Conservation (phyloP, 2,797 vertebrate genomes). For the Scomberomorus guttatus region DNA sequence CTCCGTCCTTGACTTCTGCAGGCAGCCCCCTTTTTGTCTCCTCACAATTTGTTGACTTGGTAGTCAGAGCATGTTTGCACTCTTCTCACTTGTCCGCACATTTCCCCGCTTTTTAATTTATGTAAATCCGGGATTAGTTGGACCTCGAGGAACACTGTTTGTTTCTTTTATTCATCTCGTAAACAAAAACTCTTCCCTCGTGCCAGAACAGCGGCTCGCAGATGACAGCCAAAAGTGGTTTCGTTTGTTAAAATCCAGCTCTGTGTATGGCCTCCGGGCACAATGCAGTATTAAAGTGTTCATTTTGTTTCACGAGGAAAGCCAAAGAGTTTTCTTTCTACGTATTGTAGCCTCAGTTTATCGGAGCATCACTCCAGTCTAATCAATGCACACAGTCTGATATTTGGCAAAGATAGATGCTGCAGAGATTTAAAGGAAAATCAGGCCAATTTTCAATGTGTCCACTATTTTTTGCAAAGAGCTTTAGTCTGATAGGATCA, state of each 20-base stretch:
- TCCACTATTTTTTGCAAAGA: constrained; percentile 45
- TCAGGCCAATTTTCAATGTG: constrained; percentile 28
- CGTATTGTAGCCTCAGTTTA: neutral
- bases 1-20: constrained; percentile 53
- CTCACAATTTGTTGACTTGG: constrained; percentile 30
- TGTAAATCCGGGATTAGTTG: constrained; percentile 75
- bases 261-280: constrained; percentile 57
- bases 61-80: constrained; percentile 59
- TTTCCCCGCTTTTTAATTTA: constrained; percentile 64
- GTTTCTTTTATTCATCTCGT: constrained; percentile 64
- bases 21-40: constrained; percentile 10
- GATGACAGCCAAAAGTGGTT: constrained; percentile 57
- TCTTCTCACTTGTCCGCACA: constrained; percentile 57
- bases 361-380: constrained; percentile 20
- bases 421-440: constrained; percentile 43
- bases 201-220: constrained; percentile 52
- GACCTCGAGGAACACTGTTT: constrained; percentile 66
- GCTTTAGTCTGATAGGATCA: constrained; percentile 62
- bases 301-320: constrained; percentile 58
- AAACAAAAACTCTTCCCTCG: constrained; percentile 56
- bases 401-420: constrained; percentile 31
- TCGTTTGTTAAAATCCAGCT: constrained; percentile 55
- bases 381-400: neutral
- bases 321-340: constrained; percentile 53
- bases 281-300: constrained; percentile 68